These are phyloP conservation scores for Sebastes cheni DNA, from an alignment of 2,797 vertebrate species.

Conservation along the genomic window DNA sequence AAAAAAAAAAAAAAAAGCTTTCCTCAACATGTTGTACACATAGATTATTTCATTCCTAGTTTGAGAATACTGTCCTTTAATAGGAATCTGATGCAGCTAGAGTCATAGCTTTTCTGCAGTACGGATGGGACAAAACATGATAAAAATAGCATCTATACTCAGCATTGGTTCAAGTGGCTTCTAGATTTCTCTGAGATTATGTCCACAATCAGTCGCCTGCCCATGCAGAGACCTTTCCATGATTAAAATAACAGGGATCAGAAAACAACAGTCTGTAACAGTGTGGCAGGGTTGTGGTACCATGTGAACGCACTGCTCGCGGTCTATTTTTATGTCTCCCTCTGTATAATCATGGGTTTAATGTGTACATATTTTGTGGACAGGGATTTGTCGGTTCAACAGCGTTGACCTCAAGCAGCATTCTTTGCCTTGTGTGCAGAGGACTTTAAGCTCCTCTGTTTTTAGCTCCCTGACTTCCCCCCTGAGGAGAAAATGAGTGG, in stretches of 20 bases:
- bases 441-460: constrained; percentile 42
- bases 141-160: constrained; percentile 53
- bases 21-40: neutral
- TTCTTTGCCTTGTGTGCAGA: constrained; percentile 41
- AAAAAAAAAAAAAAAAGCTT: neutral
- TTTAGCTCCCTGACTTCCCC: constrained; percentile 51
- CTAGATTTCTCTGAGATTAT: constrained; percentile 27
- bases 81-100: neutral
- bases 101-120: constrained; percentile 7
- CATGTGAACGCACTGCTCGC: neutral
- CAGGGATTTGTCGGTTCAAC: constrained; percentile 52
- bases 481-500: constrained; percentile 30
- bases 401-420: constrained; percentile 51
- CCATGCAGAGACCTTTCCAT: neutral
- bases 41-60: neutral
- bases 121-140: neutral
- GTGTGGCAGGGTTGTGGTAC: neutral
- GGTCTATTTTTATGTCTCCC: constrained; percentile 47
- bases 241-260: neutral
- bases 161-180: constrained; percentile 32
- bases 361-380: constrained; percentile 55
- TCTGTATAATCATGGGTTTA: constrained; percentile 50
- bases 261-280: constrained; percentile 2
- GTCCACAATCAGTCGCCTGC: constrained; percentile 7
- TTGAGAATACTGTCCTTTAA: constrained; percentile 1